A percentile compares a stretch with the other conserved stretches of the same genome.
Evolutionary conservation across 2,888 invertebrate genomes (phyloP).

Genomic region (Andricus quercusramuli): DNA sequence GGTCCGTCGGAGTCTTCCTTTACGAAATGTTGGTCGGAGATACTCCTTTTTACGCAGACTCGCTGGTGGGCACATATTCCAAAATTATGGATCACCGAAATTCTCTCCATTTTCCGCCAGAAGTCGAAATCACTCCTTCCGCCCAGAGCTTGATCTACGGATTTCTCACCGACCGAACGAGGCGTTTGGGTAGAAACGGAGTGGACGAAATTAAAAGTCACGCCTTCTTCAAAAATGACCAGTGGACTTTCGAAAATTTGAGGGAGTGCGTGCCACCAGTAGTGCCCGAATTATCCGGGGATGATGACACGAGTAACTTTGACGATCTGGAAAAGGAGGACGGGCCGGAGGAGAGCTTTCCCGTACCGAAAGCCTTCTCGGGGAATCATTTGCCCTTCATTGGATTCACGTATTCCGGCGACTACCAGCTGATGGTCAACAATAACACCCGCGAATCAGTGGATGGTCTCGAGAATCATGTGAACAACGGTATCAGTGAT

Average conservation of each 20-base stretch:
- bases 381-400: conserved; percentile 99
- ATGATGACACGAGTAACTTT: conserved; percentile 99
- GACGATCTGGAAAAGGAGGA: conserved; percentile 98
- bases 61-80: conserved; percentile 97
- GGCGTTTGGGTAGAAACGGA: conserved; percentile 93
- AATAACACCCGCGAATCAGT: conserved; percentile 77
- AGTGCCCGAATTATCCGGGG: conserved; percentile 95
- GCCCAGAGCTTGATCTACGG: conserved; percentile 94
- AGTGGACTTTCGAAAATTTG: conserved; percentile 98
- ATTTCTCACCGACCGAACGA: conserved; percentile 94
- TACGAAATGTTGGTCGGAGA: conserved; percentile 99
- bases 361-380: conserved; percentile 97
- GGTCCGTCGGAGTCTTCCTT: conserved; percentile 99
- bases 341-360: conserved; percentile 95
- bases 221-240: conserved; percentile 96
- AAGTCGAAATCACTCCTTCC: conserved; percentile 93
- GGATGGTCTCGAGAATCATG: conserved; percentile 80
- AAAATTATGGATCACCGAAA: conserved; percentile 99
- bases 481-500: conserved; percentile 80
- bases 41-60: conserved; percentile 99
- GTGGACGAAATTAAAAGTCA: conserved; percentile 97
- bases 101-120: conserved; percentile 95
- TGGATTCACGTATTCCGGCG: conserved; percentile 98
- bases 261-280: conserved; percentile 97
- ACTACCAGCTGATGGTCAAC: conserved; percentile 87